Evolutionary conservation across 2,888 invertebrate genomes (phyloP), one percentile per base, ranked within the genome.

Genomic region (Teinopalpus imperialis): DNA sequence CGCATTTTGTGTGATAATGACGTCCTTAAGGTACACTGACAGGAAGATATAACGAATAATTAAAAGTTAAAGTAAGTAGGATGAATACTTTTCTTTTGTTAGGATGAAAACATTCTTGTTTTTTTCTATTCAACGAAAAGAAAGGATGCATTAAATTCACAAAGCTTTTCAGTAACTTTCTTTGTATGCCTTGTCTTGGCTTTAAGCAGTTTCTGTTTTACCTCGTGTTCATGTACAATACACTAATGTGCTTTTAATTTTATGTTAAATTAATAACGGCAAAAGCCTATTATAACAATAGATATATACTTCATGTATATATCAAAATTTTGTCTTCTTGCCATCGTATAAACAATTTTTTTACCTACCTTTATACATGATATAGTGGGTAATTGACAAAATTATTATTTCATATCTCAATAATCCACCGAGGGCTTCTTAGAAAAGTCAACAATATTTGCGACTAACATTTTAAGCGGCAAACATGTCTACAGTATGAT

Each of bases 121-220:
- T 29, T 29, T 16, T 39, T 18, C 2, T 30, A 29, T 18, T 29
- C 29, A 13, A 13, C 13, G 29, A 21, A 21, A 39, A 30, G 39
- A 39, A 21, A 39, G 21, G 13, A 39, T 30, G 29, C 39, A 39
- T 39, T 29, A 39, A 21, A 29, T 39, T 30, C 29, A 39, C 39
- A 39, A 30, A 29, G 39, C 20, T 21, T 21, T 29, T 29, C 29
- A 39, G 39, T 18, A 39, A 30, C 39, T 18, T 39, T 39, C 39
- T 29, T 39, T 29, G 21, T 30, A 30, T 1, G 26, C 1, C 16
- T 18, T 16, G 26, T 37, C 37, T 26, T 27, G 26, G 27, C 26
- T 37, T 37, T 36, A 14, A 36, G 7, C 10, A 29, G 29, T 29
- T 29, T 24, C 14, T 27, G 9, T 37, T 7, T 27, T 37, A 26